These are phyloP conservation scores for Reticulitermes lucifugus DNA, from an alignment of 2,888 invertebrate species.

Conservation along the genomic window DNA sequence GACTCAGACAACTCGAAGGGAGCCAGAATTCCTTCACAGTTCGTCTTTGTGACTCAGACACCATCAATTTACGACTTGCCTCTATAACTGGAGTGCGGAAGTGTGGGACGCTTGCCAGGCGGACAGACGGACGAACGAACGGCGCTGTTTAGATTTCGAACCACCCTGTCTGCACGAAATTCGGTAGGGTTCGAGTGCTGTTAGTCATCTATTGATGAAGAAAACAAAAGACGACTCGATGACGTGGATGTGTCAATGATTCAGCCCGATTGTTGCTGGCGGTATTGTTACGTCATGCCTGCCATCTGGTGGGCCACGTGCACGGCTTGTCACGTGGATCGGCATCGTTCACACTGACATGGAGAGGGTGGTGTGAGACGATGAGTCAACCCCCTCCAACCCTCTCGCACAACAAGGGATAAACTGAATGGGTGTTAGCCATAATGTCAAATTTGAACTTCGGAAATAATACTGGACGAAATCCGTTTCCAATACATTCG, in stretches of 20 bases:
- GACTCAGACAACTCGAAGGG: neutral
- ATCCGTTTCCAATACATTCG: too few relatives aligned
- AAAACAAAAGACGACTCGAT: conserved; percentile 9
- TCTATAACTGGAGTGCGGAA: too few relatives aligned
- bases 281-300: conserved; percentile 18
- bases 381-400: conserved; percentile 10
- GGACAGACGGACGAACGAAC: too few relatives aligned
- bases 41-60: neutral
- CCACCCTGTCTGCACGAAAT: neutral
- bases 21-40: neutral
- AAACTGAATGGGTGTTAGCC: neutral
- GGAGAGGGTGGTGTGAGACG: neutral
- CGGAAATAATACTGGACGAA: too few relatives aligned
- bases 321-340: conserved; percentile 3
- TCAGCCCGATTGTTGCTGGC: conserved; percentile 19
- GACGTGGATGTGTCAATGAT: conserved; percentile 25
- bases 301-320: conserved; percentile 18
- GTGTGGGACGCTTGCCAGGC: too few relatives aligned
- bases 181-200: neutral
- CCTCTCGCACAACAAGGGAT: neutral
- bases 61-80: too few relatives aligned
- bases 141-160: neutral
- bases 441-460: conserved; percentile 1
- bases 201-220: conserved; percentile 19
- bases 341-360: neutral